A percentile compares a stretch with the other conserved stretches of the same genome.
These are phyloP conservation scores for Gallinago solitaria DNA, from an alignment of 2,797 vertebrate genomes.

Conservation along the genomic window DNA sequence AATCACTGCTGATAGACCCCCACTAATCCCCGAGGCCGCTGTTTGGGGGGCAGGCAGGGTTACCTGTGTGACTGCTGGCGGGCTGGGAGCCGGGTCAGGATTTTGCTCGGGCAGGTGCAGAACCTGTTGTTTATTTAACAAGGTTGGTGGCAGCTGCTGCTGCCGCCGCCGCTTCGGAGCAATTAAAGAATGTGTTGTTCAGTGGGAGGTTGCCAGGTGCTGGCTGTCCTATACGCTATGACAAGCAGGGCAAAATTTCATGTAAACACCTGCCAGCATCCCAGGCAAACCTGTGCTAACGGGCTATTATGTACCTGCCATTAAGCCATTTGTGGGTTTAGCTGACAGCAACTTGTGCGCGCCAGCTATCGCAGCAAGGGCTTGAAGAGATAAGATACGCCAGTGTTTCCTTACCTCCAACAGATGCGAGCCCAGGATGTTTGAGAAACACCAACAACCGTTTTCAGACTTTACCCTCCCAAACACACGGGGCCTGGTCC, in stretches of 20 bases:
- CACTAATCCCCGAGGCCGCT: background rate
- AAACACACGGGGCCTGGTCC: background rate
- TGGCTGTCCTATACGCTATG: constrained; percentile 47
- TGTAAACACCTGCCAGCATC: constrained; percentile 76
- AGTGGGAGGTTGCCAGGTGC: constrained; percentile 77
- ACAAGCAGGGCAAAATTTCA: constrained; percentile 69
- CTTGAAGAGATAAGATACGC: constrained; percentile 14
- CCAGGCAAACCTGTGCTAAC: constrained; percentile 59
- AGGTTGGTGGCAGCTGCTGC: constrained; percentile 42
- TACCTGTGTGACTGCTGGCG: background rate
- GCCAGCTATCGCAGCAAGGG: background rate
- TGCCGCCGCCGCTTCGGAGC: constrained; percentile 23
- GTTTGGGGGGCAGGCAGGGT: background rate
- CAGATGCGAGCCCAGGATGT: background rate
- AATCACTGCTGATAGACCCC: background rate
- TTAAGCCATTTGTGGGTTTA: constrained; percentile 61
- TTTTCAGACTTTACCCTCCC: background rate
- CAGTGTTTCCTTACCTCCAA: background rate
- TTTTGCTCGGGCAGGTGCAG: constrained; percentile 70
- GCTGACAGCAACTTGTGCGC: constrained; percentile 43
- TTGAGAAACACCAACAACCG: background rate
- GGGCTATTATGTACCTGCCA: constrained; percentile 65
- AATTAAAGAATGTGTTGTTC: constrained; percentile 70
- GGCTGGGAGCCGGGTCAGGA: constrained; percentile 1
- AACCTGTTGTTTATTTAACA: constrained; percentile 77